Percentiles rank a stretch among this genome's conserved stretches.
Conservation (phyloP, 1,140 invertebrate species). For the Drosophila lowei region DNA sequence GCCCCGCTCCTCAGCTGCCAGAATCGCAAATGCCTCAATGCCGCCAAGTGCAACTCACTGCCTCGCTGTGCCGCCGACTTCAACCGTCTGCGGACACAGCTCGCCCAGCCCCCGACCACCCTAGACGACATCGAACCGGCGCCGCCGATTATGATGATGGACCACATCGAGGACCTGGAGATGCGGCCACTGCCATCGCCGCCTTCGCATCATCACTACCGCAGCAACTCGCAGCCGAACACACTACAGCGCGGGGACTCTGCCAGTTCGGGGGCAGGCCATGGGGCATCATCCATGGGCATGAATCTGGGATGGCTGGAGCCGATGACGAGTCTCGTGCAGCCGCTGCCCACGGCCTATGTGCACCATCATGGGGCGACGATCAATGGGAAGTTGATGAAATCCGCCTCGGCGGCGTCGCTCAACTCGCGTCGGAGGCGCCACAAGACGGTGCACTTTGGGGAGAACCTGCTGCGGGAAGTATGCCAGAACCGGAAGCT, state of each 20-base stretch:
- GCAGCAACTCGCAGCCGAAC: slow-evolving; percentile 82
- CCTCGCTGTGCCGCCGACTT: slow-evolving; percentile 82
- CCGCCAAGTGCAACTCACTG: slow-evolving; percentile 83
- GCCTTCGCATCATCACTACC: slow-evolving; percentile 61
- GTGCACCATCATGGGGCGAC: slow-evolving; percentile 47
- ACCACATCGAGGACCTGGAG: slow-evolving; percentile 41
- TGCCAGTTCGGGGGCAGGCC: slow-evolving; percentile 51
- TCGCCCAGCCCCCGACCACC: slow-evolving; percentile 75
- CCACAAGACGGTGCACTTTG: slow-evolving; percentile 90
- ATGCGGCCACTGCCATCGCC: slow-evolving; percentile 53
- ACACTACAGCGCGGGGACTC: slow-evolving; percentile 79
- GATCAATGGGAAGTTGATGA: slow-evolving; percentile 76
- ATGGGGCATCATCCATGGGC: slow-evolving; percentile 7
- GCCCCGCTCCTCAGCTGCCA: slow-evolving; percentile 76
- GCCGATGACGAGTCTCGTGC: slow-evolving; percentile 51
- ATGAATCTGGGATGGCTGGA: slow-evolving; percentile 55
- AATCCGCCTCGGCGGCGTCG: slow-evolving; percentile 83
- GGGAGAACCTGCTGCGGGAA: slow-evolving; percentile 88
- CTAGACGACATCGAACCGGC: slow-evolving; percentile 78
- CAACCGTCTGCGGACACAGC: slow-evolving; percentile 76
- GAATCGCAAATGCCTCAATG: slow-evolving; percentile 82
- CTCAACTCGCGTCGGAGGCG: slow-evolving; percentile 86
- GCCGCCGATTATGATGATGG: slow-evolving; percentile 35
- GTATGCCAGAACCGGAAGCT: slow-evolving; percentile 86
- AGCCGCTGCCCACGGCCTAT: slow-evolving; percentile 42